Base-by-base conservation (phyloP, 1,140 invertebrate species). In the Sminthurides bifidus region DNA sequence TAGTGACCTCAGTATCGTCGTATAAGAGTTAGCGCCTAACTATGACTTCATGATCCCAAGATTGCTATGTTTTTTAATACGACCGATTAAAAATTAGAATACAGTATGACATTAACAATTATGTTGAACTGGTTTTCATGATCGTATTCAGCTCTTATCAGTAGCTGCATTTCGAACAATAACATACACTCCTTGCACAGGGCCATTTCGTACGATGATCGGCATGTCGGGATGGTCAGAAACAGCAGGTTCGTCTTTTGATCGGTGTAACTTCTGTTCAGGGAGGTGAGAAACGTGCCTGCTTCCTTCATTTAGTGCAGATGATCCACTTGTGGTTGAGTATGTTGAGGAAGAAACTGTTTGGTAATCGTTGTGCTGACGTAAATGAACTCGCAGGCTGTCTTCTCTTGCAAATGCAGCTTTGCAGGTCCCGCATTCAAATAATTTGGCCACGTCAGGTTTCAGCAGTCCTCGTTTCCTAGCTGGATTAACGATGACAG, bases 391-490 rank as follows among this genome's bases (percentile, higher is more conserved):
- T 26, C 40, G 31, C 2, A 63, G 48, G 1, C 52, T 56, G 21
- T 63, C 41, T 55, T 63, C 58, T 8, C 46, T 21, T 0, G 58
- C 61, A 29, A 63, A 63, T 1, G 41, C n/a, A 15, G 57, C 57
- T 30, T 33, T 15, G 52, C 61, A 63, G 14, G 14, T 15, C 1
- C 17, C 5, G 43, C 57, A 59, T 30, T 56, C 49, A 27, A 52
- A 56, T 3, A 40, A 31, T 14, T 46, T 31, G 0, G 26, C 19
- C 51, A n/a, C 19, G 21, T 50, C 23, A n/a, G 45, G 24, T 55
- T 35, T 31, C 21, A 29, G 12, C 17, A 26, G 6, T 35, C 33
- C 31, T 12, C 41, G 15, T 24, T 59, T 54, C 19, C 31, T 44
- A 1, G 43, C 19, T 26, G 53, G 44, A 26, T 23, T 23, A 29